Evolutionary conservation across 2,797 vertebrate species (phyloP).

Genomic region (Simalia tracyae): DNA sequence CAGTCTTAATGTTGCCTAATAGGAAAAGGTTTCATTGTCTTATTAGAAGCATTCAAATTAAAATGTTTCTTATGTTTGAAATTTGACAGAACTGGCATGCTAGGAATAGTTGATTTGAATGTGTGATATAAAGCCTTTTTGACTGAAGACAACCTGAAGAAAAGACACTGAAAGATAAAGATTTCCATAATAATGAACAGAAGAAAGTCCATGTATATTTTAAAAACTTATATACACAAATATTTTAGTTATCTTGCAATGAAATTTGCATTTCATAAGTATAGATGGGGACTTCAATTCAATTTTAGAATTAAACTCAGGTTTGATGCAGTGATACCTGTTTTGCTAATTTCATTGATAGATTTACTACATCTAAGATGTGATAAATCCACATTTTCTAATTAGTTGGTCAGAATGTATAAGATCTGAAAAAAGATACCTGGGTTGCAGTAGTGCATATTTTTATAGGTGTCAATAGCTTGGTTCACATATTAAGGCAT

Average conservation of each 20-base stretch:
- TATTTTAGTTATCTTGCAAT: conserved; percentile 5
- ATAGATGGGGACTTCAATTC: neutral
- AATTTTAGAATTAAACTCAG: neutral
- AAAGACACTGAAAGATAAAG: conserved; percentile 2
- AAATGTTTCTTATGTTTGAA: conserved; percentile 53
- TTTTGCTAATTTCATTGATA: neutral
- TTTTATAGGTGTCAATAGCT: neutral
- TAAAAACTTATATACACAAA: conserved; percentile 20
- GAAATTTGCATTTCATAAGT: conserved; percentile 29
- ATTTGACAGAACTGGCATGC: conserved; percentile 21
- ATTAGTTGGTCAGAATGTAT: neutral
- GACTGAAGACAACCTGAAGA: neutral
- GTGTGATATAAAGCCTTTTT: conserved; percentile 33
- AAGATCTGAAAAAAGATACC: neutral
- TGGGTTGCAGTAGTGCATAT: neutral
- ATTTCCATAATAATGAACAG: conserved; percentile 1
- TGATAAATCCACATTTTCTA: neutral
- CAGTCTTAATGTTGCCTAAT: conserved; percentile 64
- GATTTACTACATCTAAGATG: neutral
- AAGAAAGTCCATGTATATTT: neutral
- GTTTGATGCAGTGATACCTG: neutral
- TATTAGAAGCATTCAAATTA: conserved; percentile 52
- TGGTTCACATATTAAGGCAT: neutral
- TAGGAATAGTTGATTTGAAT: neutral
- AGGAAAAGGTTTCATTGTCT: conserved; percentile 56